phyloP scores from a whole-genome alignment of 2,888 invertebrate species.

The Pedicia rivosa region DNA sequence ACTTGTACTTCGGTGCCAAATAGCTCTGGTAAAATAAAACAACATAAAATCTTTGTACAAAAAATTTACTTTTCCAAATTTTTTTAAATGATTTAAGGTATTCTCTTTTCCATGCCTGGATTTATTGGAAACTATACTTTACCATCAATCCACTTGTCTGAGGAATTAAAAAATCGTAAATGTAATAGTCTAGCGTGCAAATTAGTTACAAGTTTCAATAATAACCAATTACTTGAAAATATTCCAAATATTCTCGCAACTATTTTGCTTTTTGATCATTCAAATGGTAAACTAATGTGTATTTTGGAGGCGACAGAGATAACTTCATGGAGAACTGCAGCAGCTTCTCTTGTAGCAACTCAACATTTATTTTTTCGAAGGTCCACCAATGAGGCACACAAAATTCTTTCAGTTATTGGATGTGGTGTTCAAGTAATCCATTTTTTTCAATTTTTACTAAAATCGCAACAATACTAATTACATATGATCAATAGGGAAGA shows the following conservation, averaged over 20 bases:
- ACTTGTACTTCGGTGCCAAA: conserved; percentile 16
- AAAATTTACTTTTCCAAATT: background rate
- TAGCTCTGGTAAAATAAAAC: background rate
- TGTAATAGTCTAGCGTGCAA: conserved; percentile 32
- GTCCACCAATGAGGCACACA: conserved; percentile 12
- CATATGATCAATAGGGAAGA: no score
- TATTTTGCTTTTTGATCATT: conserved; percentile 29
- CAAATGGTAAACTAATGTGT: conserved; percentile 30
- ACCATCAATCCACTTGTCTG: conserved; percentile 8
- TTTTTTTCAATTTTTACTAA: no score
- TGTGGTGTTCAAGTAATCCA: conserved; percentile 33
- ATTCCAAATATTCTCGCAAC: conserved; percentile 30
- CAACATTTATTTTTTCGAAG: conserved; percentile 30
- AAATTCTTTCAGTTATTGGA: conserved; percentile 33
- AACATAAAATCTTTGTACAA: background rate
- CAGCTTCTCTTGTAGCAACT: conserved; percentile 39
- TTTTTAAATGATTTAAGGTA: conserved; percentile 9
- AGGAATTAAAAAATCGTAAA: conserved; percentile 6
- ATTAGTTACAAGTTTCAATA: conserved; percentile 30
- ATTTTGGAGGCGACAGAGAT: conserved; percentile 36
- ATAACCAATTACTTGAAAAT: conserved; percentile 22
- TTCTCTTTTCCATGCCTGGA: conserved; percentile 32
- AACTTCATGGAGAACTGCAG: conserved; percentile 40
- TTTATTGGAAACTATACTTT: conserved; percentile 27
- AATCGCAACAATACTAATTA: no score